Base-by-base conservation (phyloP, 2,888 invertebrate species). In the Nomada fucata region DNA sequence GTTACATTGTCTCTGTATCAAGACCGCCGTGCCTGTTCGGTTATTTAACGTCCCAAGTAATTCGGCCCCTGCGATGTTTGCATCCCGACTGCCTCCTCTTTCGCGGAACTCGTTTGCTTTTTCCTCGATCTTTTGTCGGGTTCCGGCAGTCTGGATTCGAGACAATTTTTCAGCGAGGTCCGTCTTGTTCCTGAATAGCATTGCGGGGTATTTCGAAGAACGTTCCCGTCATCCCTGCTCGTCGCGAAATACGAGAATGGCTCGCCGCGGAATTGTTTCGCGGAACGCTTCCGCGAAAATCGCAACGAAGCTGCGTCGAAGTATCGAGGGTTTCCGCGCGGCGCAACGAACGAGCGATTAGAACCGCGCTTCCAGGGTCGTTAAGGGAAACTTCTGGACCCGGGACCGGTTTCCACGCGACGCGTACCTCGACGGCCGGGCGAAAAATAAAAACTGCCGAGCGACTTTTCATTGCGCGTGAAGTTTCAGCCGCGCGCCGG, bases 1-100 rank as follows among this genome's bases (percentile, higher is more conserved):
- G 63, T 69, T 69, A 64, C 61, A 69, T 69, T 75, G 74, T 74
- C 52, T 20, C 70, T 76, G 57, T 76, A 61, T 69, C 69, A 75
- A 61, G 13, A 26, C 44, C n/a, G 44, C 20, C 44, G 60, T 69
- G 69, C 20, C 50, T 55, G 73, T 73, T 73, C 73, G 73, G 73
- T 73, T 67, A 67, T 73, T 73, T 65, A 73, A 20, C 73, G 57
- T 73, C 65, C 44, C 65, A 44, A 18, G 67, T 55, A 20, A 73
- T 57, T 67, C 73, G 73, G 23, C 47, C 23, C 29, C 10, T n/a
- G 67, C 67, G 73, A 67, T 57, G 65, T 29, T 65, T 55, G 72
- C 65, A 44, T 65, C 26, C 42, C 11, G 42, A 11, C 18, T 20
- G 29, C 10, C 57, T 29, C 42, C 47, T 20, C 44, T 29, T 13